Percentiles rank a stretch among this genome's conserved stretches.
These are phyloP conservation scores for Drosophila ironensis DNA, from an alignment of 1,140 invertebrate genomes.

Conservation along the genomic window DNA sequence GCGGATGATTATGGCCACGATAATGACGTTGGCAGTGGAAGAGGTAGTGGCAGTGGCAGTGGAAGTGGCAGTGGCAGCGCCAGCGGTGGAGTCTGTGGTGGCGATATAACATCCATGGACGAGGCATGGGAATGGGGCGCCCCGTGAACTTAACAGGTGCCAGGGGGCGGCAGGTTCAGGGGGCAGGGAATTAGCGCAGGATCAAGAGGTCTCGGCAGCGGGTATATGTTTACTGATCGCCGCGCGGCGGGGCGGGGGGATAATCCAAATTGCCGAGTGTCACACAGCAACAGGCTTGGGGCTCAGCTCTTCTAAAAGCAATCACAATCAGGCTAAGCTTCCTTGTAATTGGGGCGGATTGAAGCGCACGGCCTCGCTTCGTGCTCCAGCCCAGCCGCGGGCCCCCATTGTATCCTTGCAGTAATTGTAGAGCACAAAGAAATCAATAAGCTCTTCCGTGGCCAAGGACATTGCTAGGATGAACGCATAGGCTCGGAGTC, in stretches of 20 bases:
- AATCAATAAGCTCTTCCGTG: no score
- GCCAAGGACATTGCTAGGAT: no score
- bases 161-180: background rate
- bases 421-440: no score
- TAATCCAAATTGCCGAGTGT: constrained; percentile 27
- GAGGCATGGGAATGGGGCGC: no score
- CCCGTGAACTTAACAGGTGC: constrained; percentile 32
- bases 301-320: background rate
- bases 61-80: constrained; percentile 6
- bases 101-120: no score
- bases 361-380: no score
- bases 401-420: no score
- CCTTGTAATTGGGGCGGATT: constrained; percentile 5
- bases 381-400: no score
- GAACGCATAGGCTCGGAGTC: no score
- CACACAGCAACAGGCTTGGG: constrained; percentile 15
- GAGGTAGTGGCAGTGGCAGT: constrained; percentile 2
- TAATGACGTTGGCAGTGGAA: constrained; percentile 22
- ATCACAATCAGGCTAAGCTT: constrained; percentile 5
- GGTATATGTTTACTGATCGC: constrained; percentile 16
- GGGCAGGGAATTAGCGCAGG: constrained; percentile 15
- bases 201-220: constrained; percentile 7
- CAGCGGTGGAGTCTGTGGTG: no score
- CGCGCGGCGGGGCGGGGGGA: constrained; percentile 11
- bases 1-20: constrained; percentile 29